A percentile compares a stretch with the other conserved stretches of the same genome.
Conservation (phyloP, 2,888 invertebrate species). For the Eupithecia subumbrata region DNA sequence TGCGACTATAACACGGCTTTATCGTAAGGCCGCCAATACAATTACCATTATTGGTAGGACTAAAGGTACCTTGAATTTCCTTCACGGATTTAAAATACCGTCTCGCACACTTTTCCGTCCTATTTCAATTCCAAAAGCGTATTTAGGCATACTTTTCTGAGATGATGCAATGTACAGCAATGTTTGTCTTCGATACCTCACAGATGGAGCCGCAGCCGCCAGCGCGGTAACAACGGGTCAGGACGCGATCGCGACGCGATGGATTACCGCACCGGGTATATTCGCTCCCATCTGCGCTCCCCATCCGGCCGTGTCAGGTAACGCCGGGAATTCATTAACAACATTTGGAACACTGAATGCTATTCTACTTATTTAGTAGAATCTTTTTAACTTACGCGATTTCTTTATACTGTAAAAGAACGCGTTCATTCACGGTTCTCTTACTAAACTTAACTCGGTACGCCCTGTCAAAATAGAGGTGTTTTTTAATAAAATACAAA, state of each 20-base stretch:
- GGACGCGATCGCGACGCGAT: constrained; percentile 86
- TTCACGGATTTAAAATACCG: too few species aligned
- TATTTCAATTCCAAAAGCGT: too few species aligned
- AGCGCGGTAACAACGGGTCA: constrained; percentile 77
- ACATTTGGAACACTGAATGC: background rate
- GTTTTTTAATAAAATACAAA: background rate
- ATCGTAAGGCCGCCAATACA: too few species aligned
- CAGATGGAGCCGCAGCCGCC: constrained; percentile 91
- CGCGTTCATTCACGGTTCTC: background rate
- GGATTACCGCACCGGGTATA: constrained; percentile 94
- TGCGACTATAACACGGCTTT: too few species aligned
- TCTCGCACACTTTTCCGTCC: too few species aligned
- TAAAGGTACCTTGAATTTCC: too few species aligned
- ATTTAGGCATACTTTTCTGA: too few species aligned
- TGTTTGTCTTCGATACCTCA: background rate
- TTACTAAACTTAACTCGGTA: background rate
- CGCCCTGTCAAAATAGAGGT: background rate
- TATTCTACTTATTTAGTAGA: background rate
- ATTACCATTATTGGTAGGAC: too few species aligned
- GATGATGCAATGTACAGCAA: too few species aligned
- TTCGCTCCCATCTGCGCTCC: constrained; percentile 95
- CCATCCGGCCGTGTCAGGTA: constrained; percentile 94
- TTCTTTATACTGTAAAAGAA: background rate
- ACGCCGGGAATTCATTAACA: constrained; percentile 15
- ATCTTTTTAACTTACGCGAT: background rate